Base-by-base conservation (phyloP, 2,888 invertebrate genomes). In the Calliscelio sp. region DNA sequence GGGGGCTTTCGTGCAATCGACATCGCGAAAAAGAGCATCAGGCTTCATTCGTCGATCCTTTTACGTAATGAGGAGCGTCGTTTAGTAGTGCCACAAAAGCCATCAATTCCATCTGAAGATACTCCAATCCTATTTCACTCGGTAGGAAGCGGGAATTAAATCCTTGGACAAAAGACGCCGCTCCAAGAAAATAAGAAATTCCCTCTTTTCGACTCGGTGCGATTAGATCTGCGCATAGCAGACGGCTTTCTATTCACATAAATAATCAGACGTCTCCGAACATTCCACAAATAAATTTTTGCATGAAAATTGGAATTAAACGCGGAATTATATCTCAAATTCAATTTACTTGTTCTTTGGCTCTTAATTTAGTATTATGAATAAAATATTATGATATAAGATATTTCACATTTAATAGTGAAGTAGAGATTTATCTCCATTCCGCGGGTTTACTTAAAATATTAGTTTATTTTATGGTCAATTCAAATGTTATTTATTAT, bases 61-160 rank as follows among this genome's bases (percentile, higher is more conserved):
- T 81, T 70, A 68, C 75, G 61, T 81, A 81, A 81, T 81, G 75
- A 81, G 81, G 57, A 65, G 68, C 75, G 75, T 75, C 81, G 75
- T 81, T 75, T 81, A 70, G 63, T 68, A 61, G 70, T 65, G 55
- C 74, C 74, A 68, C 74, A 81, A 81, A 81, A 75, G 75, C 81
- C 81, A 75, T 81, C 81, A 81, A 70, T 81, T 81, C 66, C 66
- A 63, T 81, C 75, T 65, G 75, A 70, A 73, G 65, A 81, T 75
- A 61, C 81, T 59, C 75, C 32, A 49, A 63, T 61, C 61, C 75
- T 55, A 68, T 65, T 77, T 41, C 59, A 46, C 53, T 41, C 32
- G 14, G 44, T 28, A 32, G 55, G 46, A 65, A 75, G 75, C 65
- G 57, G 65, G 75, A 81, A 81, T 81, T 81, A 81, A 81, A 77